A percentile compares a stretch with the other conserved stretches of the same genome.
phyloP scores from a whole-genome alignment of 1,140 invertebrate species.

The Elysia chlorotica region DNA sequence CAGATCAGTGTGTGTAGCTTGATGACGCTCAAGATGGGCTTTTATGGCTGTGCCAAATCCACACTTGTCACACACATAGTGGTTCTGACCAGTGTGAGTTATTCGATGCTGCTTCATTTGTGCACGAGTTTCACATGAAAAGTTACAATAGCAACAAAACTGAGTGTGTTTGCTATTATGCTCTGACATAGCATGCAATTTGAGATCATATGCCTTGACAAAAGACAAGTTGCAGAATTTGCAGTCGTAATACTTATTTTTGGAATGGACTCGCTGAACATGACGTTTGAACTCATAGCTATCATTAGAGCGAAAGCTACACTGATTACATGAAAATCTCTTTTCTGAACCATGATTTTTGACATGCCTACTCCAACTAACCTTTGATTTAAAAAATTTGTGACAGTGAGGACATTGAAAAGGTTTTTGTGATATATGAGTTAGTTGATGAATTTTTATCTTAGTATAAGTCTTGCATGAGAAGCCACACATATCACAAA shows the following conservation, averaged over 20 bases:
- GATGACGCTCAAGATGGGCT: conserved; percentile 7
- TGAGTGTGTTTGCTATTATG: conserved; percentile 5
- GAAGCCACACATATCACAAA: conserved; percentile 4
- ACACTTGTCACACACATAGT: conserved; percentile 12
- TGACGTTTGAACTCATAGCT: conserved; percentile 19
- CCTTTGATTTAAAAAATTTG: neutral
- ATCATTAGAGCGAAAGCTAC: conserved; percentile 13
- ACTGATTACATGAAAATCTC: conserved; percentile 2
- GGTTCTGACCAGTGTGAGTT: conserved; percentile 3
- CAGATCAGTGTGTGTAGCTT: neutral
- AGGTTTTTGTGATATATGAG: conserved; percentile 3
- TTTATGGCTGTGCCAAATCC: conserved; percentile 4
- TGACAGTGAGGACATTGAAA: conserved; percentile 2
- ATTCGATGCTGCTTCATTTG: conserved; percentile 1
- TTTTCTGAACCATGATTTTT: conserved; percentile 11
- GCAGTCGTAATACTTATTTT: conserved; percentile 6
- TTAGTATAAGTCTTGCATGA: neutral
- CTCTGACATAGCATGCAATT: conserved; percentile 20
- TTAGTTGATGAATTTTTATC: conserved; percentile 2
- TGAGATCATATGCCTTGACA: conserved; percentile 5
- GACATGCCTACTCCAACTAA: conserved; percentile 7
- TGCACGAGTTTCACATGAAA: conserved; percentile 2
- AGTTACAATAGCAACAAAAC: conserved; percentile 17
- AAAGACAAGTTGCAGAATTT: conserved; percentile 14
- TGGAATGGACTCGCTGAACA: neutral